These are phyloP conservation scores for Drosophila eugracilis DNA, from an alignment of 1,140 invertebrate species.

Conservation along the genomic window DNA sequence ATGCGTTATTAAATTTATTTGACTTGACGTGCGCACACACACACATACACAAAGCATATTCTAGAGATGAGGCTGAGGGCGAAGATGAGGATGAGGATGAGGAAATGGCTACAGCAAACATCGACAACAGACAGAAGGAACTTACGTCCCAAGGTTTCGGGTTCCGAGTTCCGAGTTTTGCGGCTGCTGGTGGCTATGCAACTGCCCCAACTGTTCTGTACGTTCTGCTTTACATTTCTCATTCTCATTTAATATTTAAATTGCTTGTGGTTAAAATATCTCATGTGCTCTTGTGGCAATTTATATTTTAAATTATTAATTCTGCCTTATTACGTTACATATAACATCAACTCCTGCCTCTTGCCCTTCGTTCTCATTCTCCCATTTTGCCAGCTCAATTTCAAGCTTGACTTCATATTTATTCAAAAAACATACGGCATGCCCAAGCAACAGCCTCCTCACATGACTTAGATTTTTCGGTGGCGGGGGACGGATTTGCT, in stretches of 20 bases:
- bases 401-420: constrained; percentile 64
- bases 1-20: constrained; percentile 84
- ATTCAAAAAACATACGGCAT: constrained; percentile 25
- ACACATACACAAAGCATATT: constrained; percentile 13
- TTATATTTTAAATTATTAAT: constrained; percentile 84
- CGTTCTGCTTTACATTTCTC: constrained; percentile 30
- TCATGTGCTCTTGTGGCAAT: constrained; percentile 78
- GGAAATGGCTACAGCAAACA: constrained; percentile 58
- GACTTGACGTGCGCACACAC: constrained; percentile 74
- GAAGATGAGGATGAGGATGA: constrained; percentile 8
- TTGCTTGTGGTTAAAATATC: constrained; percentile 83
- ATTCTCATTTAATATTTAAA: constrained; percentile 82
- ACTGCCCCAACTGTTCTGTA: constrained; percentile 34
- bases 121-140: constrained; percentile 41
- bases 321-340: constrained; percentile 73
- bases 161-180: constrained; percentile 14
- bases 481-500: constrained; percentile 42
- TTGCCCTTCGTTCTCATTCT: neutral
- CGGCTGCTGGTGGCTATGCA: constrained; percentile 36
- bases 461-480: constrained; percentile 39
- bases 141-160: constrained; percentile 10
- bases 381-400: constrained; percentile 39
- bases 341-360: constrained; percentile 11
- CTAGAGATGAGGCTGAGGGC: neutral
- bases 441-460: constrained; percentile 6